Base-by-base conservation (phyloP, 2,797 vertebrate species). In the Ambastaia sidthimunki region DNA sequence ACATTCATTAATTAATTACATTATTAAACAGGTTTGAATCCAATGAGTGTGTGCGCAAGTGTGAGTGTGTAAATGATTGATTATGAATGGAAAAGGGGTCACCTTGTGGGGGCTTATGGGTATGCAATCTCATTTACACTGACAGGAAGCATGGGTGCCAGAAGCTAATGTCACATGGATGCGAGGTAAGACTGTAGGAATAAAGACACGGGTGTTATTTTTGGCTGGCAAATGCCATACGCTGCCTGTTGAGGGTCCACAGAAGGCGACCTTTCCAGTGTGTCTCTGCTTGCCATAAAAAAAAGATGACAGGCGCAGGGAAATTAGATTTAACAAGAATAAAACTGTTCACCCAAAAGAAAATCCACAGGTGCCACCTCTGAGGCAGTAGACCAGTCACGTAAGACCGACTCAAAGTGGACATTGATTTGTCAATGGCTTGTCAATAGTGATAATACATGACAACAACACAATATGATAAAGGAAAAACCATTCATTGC, bases 221-320 rank as follows among this genome's bases (percentile, higher is more conserved):
- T 83, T 76, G 83, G 65, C 80, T 79, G 74, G 62, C 25, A 83
- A 88, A 82, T 80, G 67, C 76, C 82, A 81, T 82, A 83, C 79
- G 75, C 70, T 72, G 72, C 63, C 80, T 52, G 31, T 76, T 82
- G 62, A 79, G 81, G 50, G 57, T 31, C 34, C 70, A 67, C 76
- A 81, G 78, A 74, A 67, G 78, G 74, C 65, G 69, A 84, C 82
- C 72, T 77, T 84, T 85, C 74, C 54, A 74, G 54, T 21, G n/a
- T 81, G 71, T 13, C 16, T n/a, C 55, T 66, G 54, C 12, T 55
- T 76, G 62, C 62, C 65, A 65, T 65, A 48, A 73, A 72, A 73
- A 72, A 66, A 75, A 69, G 62, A 62, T 76, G 73, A 68, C 68
- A 75, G 80, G 62, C 15, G 10, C 37, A 81, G 37, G n/a, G 50